phyloP scores from a whole-genome alignment of 1,140 invertebrate species.

The Neodiprion pinetum region DNA sequence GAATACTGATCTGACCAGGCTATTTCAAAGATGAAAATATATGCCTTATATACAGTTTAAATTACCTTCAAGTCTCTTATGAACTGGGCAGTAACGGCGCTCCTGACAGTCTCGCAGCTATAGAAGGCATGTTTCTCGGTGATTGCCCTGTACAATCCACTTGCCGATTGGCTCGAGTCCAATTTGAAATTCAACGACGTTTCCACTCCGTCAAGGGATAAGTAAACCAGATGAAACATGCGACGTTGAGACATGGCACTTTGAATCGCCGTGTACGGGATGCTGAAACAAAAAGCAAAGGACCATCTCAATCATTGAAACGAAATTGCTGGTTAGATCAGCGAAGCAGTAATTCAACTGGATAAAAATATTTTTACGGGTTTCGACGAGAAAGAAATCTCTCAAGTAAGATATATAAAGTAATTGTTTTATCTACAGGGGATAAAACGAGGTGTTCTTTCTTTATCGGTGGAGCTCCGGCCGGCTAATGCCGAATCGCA shows the following conservation, averaged over 20 bases:
- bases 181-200: constrained; percentile 80
- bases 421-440: too few species aligned
- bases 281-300: constrained; percentile 65
- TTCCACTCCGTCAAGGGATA: constrained; percentile 73
- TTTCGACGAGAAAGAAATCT: too few species aligned
- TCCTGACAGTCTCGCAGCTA: constrained; percentile 88
- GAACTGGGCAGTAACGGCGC: constrained; percentile 86
- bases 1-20: not conserved
- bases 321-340: too few species aligned
- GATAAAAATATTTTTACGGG: too few species aligned
- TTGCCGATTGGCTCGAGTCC: constrained; percentile 78
- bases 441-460: not conserved
- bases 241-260: constrained; percentile 78
- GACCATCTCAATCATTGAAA: not conserved
- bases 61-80: constrained; percentile 83
- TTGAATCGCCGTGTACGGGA: constrained; percentile 83
- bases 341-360: too few species aligned
- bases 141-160: constrained; percentile 84
- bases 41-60: constrained; percentile 13
- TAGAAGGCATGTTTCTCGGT: constrained; percentile 93
- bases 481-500: not conserved
- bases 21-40: constrained; percentile 13
- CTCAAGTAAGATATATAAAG: too few species aligned
- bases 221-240: constrained; percentile 78
- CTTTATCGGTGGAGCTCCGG: not conserved